Evolutionary conservation across 1,140 invertebrate species (phyloP).

Genomic region (Eupristina koningsbergeri): DNA sequence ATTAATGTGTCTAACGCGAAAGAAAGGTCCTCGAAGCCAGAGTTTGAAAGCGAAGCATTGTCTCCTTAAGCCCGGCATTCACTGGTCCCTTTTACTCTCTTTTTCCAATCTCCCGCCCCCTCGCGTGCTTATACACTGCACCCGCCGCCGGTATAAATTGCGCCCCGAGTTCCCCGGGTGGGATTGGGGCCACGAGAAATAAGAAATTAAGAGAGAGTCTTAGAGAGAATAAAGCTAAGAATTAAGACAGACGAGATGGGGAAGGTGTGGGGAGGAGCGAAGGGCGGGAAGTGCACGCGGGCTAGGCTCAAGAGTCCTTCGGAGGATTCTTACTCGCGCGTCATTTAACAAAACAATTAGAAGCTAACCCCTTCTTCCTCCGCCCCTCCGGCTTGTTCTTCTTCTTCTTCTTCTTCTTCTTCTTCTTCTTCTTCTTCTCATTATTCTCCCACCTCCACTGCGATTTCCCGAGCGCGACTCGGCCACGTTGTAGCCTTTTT

Average conservation of each 20-base stretch:
- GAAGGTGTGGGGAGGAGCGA: conserved; percentile 53
- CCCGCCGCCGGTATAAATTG: conserved; percentile 64
- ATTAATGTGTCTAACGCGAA: conserved; percentile 73
- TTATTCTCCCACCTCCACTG: background rate
- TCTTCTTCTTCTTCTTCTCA: too few relatives aligned
- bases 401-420: conserved; percentile 44
- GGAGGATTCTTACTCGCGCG: conserved; percentile 73
- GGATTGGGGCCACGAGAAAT: conserved; percentile 65
- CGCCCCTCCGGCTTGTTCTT: conserved; percentile 66
- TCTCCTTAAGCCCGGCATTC: conserved; percentile 72
- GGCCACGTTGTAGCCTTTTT: conserved; percentile 6
- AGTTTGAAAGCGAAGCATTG: conserved; percentile 73
- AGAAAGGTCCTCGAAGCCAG: conserved; percentile 70
- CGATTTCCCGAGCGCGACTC: background rate
- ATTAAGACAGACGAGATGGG: conserved; percentile 69
- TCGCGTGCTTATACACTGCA: background rate
- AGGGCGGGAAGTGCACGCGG: conserved; percentile 50
- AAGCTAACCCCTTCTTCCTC: conserved; percentile 72
- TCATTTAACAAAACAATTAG: conserved; percentile 76
- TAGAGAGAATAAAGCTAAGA: conserved; percentile 75
- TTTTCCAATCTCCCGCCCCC: conserved; percentile 46
- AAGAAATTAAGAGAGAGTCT: conserved; percentile 75
- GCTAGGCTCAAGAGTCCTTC: conserved; percentile 58
- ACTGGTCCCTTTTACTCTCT: conserved; percentile 58
- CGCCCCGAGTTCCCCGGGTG: conserved; percentile 15